phyloP scores from a whole-genome alignment of 2,113 vertebrate species.

The Corythaixoides concolor region DNA sequence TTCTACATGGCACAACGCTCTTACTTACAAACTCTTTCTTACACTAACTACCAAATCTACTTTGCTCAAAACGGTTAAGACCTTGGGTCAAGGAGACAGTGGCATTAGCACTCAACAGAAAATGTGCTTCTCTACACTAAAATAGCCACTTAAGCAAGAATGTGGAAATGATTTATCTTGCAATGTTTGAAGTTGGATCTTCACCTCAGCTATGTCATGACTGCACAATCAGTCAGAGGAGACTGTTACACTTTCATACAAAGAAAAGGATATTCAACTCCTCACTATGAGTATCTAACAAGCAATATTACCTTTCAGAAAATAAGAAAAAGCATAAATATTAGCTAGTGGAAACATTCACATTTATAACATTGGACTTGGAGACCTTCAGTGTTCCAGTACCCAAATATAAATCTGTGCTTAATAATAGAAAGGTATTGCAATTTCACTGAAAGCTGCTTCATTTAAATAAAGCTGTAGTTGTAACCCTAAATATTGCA shows the following conservation, averaged over 20 bases:
- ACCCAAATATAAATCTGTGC: conserved; percentile 30
- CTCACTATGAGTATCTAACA: conserved; percentile 35
- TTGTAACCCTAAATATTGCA: not conserved
- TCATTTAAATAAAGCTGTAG: conserved; percentile 4
- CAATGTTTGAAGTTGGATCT: conserved; percentile 73
- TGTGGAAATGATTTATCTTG: conserved; percentile 90
- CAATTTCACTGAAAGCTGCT: not conserved
- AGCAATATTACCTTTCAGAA: conserved; percentile 56
- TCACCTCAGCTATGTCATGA: conserved; percentile 73
- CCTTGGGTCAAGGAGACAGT: conserved; percentile 87
- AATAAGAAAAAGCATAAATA: conserved; percentile 69
- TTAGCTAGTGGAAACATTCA: conserved; percentile 30
- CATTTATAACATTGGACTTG: conserved; percentile 21
- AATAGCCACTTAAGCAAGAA: conserved; percentile 92
- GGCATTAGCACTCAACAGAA: conserved; percentile 76
- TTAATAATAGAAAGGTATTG: conserved; percentile 14
- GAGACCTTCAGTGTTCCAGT: conserved; percentile 30
- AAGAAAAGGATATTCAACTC: conserved; percentile 63
- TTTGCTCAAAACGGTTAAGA: conserved; percentile 82
- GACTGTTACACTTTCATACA: conserved; percentile 67
- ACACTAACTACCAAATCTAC: conserved; percentile 74
- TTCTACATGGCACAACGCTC: conserved; percentile 6
- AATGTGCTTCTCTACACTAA: conserved; percentile 85
- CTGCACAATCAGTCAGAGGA: conserved; percentile 79
- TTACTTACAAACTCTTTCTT: conserved; percentile 65